Evolutionary conservation across 2,888 invertebrate species (phyloP), one percentile per base, ranked within the genome.

Genomic region (Ptychoptera contaminata): DNA sequence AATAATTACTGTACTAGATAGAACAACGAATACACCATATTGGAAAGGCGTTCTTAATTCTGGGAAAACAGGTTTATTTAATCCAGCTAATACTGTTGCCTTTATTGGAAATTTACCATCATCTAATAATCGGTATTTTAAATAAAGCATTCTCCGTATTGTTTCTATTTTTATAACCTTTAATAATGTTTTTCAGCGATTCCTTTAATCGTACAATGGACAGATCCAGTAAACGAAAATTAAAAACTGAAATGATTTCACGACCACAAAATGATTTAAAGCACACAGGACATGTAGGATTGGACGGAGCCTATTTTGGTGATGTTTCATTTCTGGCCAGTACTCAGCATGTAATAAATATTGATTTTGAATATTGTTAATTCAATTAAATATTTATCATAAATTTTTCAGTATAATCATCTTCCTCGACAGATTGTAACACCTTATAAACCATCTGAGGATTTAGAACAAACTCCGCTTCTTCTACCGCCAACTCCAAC

Each of bases 261-360:
- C 82, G 86, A 48, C 97, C 98, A 0, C 93, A 96, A 62, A 93
- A 92, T 35, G 96, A 97, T 62, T 77, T 97, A 15, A 88, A 93
- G 57, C 98, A 98, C 62, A 97, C 93, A 0, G 72, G 79, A 1
- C 98, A 98, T 62, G 91, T 98, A 10, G 97, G 97, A 1, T 72
- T 93, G 37, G 97, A 98, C 63, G 97, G 97, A 1, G 91, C 92
- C 29, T 88, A 88, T 59, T 98, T 98, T 64, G 97, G 97, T 2
- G 93, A 98, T 63, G 79, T 98, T 47, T 71, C 76, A 3, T 74
- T 76, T 54, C 58, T 76, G 14, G 64, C 65, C 39, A 65, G 59
- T 48, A 58, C 65, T 2, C 65, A 65, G 52, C 65, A 60, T 53
- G 65, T 66, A 58, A 58, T 55, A 51, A 11, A 43, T 47, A 16